Base-by-base conservation (phyloP, 2,888 invertebrate genomes). In the Drosophila kambysellisi region DNA sequence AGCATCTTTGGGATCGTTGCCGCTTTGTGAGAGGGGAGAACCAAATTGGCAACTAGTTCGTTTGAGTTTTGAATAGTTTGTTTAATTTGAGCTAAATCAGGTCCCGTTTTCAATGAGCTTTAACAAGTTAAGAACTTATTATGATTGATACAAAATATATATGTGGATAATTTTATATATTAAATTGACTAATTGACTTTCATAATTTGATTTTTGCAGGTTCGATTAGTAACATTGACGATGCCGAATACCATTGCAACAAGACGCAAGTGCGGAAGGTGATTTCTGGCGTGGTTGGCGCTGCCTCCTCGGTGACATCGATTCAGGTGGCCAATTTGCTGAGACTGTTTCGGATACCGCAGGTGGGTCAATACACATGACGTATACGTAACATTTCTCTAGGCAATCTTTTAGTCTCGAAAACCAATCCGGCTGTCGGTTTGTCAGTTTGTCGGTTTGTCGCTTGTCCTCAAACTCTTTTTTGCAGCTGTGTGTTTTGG, bases 291-390 rank as follows among this genome's bases (percentile, higher is more conserved):
- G 97, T 97, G 11, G 96, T 97, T 41, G 97, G 97, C 4, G 97
- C 97, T 6, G 96, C 97, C 20, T 98, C 98, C 48, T 98, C 98
- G 89, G 98, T 98, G 82, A 99, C 98, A 60, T 98, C 98, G 51
- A 98, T 99, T 90, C 98, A 99, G 94, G 98, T 99, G 73, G 98
- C 98, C 75, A 99, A 97, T 94, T 94, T 97, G 70, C 94, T 99
- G 71, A 95, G 98, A 50, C 95, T 99, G 65, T 99, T 99, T 94
- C 96, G 96, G 91, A 99, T 99, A 92, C 98, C 99, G 15, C 98
- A 93, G 92, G 93, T 93, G 73, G 83, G 89, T 82, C 17, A 9
- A 41, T 32, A 11, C 30, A 37, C 46, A 67, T 59, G n/a, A 35
- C 50, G 25, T 29, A 65, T 46, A 43, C 20, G 30, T 43, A 35